Evolutionary conservation across 2,888 invertebrate genomes (phyloP).

Genomic region (Tanypteryx hageni): DNA sequence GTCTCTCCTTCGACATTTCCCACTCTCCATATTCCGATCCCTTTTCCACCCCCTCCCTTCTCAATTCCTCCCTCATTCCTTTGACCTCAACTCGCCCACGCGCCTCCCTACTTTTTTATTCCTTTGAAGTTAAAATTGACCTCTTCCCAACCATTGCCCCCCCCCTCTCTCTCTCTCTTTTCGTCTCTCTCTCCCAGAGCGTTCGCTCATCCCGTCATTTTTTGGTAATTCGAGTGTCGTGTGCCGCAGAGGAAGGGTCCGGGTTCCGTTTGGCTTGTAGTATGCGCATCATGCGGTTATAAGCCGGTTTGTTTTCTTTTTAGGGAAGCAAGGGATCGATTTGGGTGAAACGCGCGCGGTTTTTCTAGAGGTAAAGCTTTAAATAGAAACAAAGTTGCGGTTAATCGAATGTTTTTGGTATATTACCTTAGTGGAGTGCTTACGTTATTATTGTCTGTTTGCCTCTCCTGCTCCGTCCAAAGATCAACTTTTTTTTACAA

Average conservation of each 20-base stretch:
- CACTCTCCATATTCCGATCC: neutral
- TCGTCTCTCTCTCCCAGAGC: neutral
- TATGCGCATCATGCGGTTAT: neutral
- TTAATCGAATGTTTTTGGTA: neutral
- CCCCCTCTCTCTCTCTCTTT: neutral
- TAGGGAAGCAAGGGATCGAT: neutral
- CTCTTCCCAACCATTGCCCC: neutral
- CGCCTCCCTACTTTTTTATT: neutral
- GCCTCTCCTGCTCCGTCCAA: too few species aligned
- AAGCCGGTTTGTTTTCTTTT: neutral
- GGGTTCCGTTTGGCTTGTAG: too few species aligned
- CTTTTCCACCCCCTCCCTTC: neutral
- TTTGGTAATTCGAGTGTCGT: too few species aligned
- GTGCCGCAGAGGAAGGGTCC: too few species aligned
- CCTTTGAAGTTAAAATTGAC: slow-evolving; percentile 27
- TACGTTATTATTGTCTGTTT: too few species aligned
- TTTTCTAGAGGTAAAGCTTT: neutral
- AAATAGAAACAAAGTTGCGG: neutral
- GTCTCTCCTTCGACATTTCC: too few species aligned
- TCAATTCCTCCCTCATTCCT: neutral
- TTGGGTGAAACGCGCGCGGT: neutral
- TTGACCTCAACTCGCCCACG: neutral
- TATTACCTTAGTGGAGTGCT: too few species aligned
- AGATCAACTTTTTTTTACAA: too few species aligned
- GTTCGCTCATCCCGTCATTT: too few species aligned